Evolutionary conservation across 2,797 vertebrate genomes (phyloP).

Genomic region (Coccyzus lansbergi): DNA sequence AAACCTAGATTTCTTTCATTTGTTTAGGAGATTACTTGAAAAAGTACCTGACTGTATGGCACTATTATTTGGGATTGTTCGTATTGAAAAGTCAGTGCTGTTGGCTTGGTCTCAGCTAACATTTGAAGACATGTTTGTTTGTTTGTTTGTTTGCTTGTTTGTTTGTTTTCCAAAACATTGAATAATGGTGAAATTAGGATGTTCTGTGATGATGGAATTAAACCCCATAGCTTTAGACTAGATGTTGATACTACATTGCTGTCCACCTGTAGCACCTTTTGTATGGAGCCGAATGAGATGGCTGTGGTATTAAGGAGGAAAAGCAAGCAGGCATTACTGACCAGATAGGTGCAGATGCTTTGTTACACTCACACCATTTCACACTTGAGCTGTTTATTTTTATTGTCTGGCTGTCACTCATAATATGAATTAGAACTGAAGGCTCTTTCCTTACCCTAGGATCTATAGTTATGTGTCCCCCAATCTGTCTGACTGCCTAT

Average conservation of each 20-base stretch:
- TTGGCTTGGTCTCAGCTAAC: not conserved
- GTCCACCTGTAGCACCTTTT: not conserved
- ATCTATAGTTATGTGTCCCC: not conserved
- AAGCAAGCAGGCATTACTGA: not conserved
- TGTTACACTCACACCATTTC: not conserved
- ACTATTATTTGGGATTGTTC: not conserved
- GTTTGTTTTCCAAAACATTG: not conserved
- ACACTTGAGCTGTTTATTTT: constrained; percentile 17
- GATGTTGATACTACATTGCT: not conserved
- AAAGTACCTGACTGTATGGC: not conserved
- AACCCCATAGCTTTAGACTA: not conserved
- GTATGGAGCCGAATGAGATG: not conserved
- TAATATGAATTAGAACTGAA: not conserved
- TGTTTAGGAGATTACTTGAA: not conserved
- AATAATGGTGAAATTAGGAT: not conserved
- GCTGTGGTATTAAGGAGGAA: not conserved
- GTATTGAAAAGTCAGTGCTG: not conserved
- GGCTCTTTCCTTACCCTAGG: not conserved
- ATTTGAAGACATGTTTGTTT: not conserved
- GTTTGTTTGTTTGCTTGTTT: not conserved
- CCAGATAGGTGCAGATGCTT: constrained; percentile 16
- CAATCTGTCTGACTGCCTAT: not conserved
- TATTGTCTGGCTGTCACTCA: not conserved
- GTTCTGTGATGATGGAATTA: not conserved
- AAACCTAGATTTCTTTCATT: not conserved